These are phyloP conservation scores for Crypturellus tataupa DNA, from an alignment of 2,797 vertebrate genomes.

Conservation along the genomic window DNA sequence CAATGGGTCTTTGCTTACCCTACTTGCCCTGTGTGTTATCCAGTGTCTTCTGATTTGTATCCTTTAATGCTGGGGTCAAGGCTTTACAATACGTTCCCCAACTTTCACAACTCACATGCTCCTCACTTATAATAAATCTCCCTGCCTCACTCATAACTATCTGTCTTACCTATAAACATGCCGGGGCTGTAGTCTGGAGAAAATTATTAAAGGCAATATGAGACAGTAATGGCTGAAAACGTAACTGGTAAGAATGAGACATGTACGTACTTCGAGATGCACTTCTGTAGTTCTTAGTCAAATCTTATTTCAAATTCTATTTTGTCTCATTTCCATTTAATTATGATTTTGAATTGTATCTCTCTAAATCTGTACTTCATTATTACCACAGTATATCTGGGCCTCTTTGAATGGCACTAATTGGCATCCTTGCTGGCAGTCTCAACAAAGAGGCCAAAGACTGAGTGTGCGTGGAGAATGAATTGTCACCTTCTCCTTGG, in stretches of 20 bases:
- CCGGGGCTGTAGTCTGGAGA: neutral
- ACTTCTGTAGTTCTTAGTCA: slow-evolving; percentile 40
- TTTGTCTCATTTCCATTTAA: slow-evolving; percentile 75
- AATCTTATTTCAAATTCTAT: slow-evolving; percentile 67
- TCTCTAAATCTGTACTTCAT: slow-evolving; percentile 68
- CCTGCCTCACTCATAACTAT: neutral
- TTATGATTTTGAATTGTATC: slow-evolving; percentile 75
- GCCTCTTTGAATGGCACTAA: slow-evolving; percentile 69
- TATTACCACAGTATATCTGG: slow-evolving; percentile 71
- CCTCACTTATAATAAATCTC: neutral
- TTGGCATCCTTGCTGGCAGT: slow-evolving; percentile 64
- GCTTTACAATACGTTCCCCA: neutral
- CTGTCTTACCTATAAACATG: neutral
- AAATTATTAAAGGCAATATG: neutral
- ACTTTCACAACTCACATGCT: neutral
- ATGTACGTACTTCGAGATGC: neutral
- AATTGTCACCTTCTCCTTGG: slow-evolving; percentile 23
- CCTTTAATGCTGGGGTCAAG: neutral
- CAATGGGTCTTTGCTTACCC: neutral
- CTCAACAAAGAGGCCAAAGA: slow-evolving; percentile 73
- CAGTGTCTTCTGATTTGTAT: neutral
- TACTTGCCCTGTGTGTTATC: neutral
- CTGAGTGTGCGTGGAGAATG: neutral
- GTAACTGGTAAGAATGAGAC: slow-evolving; percentile 23
- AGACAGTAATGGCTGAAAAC: slow-evolving; percentile 21